Evolutionary conservation across 2,888 invertebrate species (phyloP).

Genomic region (Entomobrya multifasciata): DNA sequence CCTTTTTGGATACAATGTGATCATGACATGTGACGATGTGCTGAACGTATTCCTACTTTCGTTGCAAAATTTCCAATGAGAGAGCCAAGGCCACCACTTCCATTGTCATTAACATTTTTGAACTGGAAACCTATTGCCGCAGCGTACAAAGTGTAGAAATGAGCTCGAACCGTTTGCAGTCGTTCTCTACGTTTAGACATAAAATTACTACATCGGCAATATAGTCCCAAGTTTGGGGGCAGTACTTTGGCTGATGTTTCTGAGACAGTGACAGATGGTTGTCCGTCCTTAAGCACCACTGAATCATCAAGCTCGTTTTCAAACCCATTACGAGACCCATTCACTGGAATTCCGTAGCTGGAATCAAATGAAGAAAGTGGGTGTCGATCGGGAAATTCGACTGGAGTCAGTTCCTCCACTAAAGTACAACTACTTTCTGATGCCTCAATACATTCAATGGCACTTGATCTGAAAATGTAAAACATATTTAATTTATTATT

Average conservation of each 20-base stretch:
- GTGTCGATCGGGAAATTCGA: slow-evolving; percentile 57
- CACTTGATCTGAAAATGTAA: slow-evolving; percentile 65
- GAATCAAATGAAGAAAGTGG: slow-evolving; percentile 61
- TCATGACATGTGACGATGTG: slow-evolving; percentile 75
- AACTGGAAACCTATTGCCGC: slow-evolving; percentile 83
- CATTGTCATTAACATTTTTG: slow-evolving; percentile 83
- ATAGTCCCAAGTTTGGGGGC: slow-evolving; percentile 6
- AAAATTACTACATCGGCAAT: slow-evolving; percentile 34
- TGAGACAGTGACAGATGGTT: slow-evolving; percentile 17
- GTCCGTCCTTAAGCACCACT: slow-evolving; percentile 59
- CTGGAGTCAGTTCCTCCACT: slow-evolving; percentile 76
- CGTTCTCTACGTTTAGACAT: slow-evolving; percentile 82
- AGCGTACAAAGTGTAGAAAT: slow-evolving; percentile 84
- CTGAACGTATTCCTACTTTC: slow-evolving; percentile 83
- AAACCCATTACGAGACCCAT: slow-evolving; percentile 38
- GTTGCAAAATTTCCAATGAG: slow-evolving; percentile 84
- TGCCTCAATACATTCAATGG: slow-evolving; percentile 76
- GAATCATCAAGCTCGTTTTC: slow-evolving; percentile 61
- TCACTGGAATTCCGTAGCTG: slow-evolving; percentile 10
- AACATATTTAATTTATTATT: too few species aligned
- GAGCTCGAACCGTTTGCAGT: slow-evolving; percentile 83
- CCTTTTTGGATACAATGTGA: slow-evolving; percentile 26
- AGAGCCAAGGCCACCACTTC: slow-evolving; percentile 81
- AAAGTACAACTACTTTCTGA: slow-evolving; percentile 79
- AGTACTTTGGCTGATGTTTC: slow-evolving; percentile 26